Evolutionary conservation across 2,888 invertebrate species (phyloP).

Genomic region (Sialis lutaria): DNA sequence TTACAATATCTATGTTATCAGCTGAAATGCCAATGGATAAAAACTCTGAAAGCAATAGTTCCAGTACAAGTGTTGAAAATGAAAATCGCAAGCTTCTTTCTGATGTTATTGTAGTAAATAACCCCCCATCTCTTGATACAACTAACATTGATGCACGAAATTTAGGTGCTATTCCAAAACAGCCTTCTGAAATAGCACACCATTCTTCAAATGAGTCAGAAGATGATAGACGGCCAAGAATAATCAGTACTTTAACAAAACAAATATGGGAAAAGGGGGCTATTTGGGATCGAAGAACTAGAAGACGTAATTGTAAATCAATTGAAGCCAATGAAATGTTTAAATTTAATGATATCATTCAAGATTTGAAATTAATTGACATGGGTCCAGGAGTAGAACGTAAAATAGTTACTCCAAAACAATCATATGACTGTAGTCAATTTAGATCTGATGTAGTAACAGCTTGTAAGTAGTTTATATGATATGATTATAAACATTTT

Average conservation of each 20-base stretch:
- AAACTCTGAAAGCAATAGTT: constrained; percentile 12
- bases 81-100: constrained; percentile 18
- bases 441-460: too few species aligned
- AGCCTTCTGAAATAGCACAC: constrained; percentile 17
- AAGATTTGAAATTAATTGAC: too few species aligned
- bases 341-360: too few species aligned
- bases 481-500: too few species aligned
- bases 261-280: constrained; percentile 20
- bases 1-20: neutral
- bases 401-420: too few species aligned
- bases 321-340: too few species aligned
- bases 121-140: constrained; percentile 13
- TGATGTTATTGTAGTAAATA: constrained; percentile 1
- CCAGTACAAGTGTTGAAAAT: constrained; percentile 20
- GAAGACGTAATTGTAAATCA: too few species aligned
- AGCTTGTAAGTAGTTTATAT: too few species aligned
- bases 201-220: constrained; percentile 6
- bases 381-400: too few species aligned
- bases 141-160: constrained; percentile 24
- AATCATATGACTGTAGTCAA: too few species aligned
- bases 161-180: constrained; percentile 56
- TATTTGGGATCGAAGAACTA: neutral
- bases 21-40: constrained; percentile 2
- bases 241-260: constrained; percentile 16
- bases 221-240: constrained; percentile 23